Base-by-base conservation (phyloP, 2,113 vertebrate species). In the Burhinus bistriatus region DNA sequence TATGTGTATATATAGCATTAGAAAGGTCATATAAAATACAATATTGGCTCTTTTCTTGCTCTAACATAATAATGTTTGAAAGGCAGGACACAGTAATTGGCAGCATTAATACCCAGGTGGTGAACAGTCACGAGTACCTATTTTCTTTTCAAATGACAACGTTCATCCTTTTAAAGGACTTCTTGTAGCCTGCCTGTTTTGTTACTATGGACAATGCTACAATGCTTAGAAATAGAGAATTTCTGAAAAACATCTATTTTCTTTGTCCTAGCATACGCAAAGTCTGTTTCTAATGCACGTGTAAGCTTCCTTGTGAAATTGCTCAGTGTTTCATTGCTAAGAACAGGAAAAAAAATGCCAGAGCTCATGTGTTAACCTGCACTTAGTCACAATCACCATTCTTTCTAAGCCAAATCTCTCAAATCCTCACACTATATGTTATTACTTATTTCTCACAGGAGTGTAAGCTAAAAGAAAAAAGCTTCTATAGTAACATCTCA, bases 21-120 rank as follows among this genome's bases (percentile, higher is more conserved):
- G 40, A 90, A 95, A 94, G 91, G 93, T 93, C 96, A 96, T 82
- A 90, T 79, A 93, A 96, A 95, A 97, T 58, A 96, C 61, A 90
- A 64, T 83, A 95, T 58, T 72, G 65, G 76, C 36, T 87, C 64
- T 95, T 93, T 94, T 85, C 87, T 93, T 91, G 85, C 57, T 92
- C 89, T 94, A 95, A 94, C 58, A 61, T 62, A 94, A 93, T 92
- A 92, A 95, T 52, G 49, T 65, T 81, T 84, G 73, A 95, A 95
- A 95, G 69, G 82, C 49, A 90, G 59, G 89, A 72, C 65, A 44
- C 36, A 44, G 83, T 93, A 97, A 97, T 92, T 95, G 95, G 68
- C 61, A 89, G 54, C 90, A 96, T 95, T 94, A 93, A 92, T 82
- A 88, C 87, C 71, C 69, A 93, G 89, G 82, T 90, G 71, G 71